Base-by-base conservation (phyloP, 2,888 invertebrate species). In the Stegophylla sp. region DNA sequence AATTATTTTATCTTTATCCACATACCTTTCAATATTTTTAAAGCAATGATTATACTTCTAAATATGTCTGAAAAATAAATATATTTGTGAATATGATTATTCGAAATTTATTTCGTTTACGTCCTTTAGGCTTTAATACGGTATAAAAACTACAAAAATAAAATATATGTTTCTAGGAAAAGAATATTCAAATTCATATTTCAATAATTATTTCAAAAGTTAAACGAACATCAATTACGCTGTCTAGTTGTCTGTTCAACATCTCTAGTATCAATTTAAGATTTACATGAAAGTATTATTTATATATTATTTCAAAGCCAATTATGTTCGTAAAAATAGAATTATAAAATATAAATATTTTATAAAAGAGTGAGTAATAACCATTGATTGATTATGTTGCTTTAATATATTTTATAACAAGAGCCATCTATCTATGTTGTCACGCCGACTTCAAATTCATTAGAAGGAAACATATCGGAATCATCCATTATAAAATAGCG, bases 41-140 rank as follows among this genome's bases (percentile, higher is more conserved):
- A 10, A 9, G 13, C 20, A 28, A 15, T 48, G 13, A 69, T 69
- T 12, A 20, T 13, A n/a, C 5, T 10, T 51, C 1, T 12, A 20
- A 69, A 51, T 20, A 3, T 51, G n/a, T 28, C n/a, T 12, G 51
- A 51, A 69, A 67, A 67, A 66, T 34, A 51, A 51, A 51, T n/a
- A n/a, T n/a, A n/a, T 5, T 51, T 53, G 12, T 10, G 12, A 13
- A 45, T 9, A n/a, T 53, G 3, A 7, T n/a, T 53, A n/a, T 20
- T 20, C n/a, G n/a, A n/a, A n/a, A n/a, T n/a, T n/a, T n/a, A n/a
- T n/a, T n/a, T n/a, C n/a, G n/a, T n/a, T n/a, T n/a, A n/a, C n/a
- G n/a, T n/a, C n/a, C n/a, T n/a, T n/a, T n/a, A n/a, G n/a, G n/a
- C n/a, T n/a, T n/a, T n/a, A n/a, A n/a, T 17, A n/a, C 53, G 7